Base-by-base conservation (phyloP, 2,888 invertebrate genomes). In the Phragmatobia fuliginosa region DNA sequence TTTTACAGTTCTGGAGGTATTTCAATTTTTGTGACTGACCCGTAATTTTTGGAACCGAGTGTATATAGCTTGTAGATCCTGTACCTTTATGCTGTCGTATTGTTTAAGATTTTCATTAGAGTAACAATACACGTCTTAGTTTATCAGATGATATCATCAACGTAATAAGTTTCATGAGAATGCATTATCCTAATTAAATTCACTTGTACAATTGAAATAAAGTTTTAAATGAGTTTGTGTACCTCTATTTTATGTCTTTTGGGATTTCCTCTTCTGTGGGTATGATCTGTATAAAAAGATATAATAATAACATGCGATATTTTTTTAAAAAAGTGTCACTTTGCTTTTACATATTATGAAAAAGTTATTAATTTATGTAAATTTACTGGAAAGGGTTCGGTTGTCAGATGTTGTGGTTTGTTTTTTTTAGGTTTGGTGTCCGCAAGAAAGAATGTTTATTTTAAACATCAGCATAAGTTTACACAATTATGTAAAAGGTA, bases 91-190 rank as follows among this genome's bases (percentile, higher is more conserved):
- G 72, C 18, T 74, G 71, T 72, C 67, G 64, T 66, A n/a, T 68
- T 80, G 65, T 81, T 79, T 77, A 71, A 63, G 45, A 71, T 73
- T 73, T 67, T 76, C 70, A 74, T 81, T 80, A 81, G 56, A 67
- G 25, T 69, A 71, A 76, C 70, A 73, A 77, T 62, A 81, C 73
- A 79, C 71, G 81, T 71, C 68, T 32, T 33, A 16, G 16, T n/a
- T 73, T 76, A 79, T 76, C 76, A 14, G 36, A 70, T 72, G 56
- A 32, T 67, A 62, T 78, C 74, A 79, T 72, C 76, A 38, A 21
- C 49, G 59, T 67, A 62, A 56, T 56, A 41, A 72, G 75, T 64
- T 61, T 65, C 66, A 65, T 60, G 65, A 68, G 62, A 68, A 58
- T 66, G 70, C 68, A 76, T 74, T 75, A 77, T 64, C 38, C 38